Percentiles rank a stretch among this genome's conserved stretches.
Evolutionary conservation across 1,140 invertebrate species (phyloP).

Genomic region (Phthorimaea operculella): DNA sequence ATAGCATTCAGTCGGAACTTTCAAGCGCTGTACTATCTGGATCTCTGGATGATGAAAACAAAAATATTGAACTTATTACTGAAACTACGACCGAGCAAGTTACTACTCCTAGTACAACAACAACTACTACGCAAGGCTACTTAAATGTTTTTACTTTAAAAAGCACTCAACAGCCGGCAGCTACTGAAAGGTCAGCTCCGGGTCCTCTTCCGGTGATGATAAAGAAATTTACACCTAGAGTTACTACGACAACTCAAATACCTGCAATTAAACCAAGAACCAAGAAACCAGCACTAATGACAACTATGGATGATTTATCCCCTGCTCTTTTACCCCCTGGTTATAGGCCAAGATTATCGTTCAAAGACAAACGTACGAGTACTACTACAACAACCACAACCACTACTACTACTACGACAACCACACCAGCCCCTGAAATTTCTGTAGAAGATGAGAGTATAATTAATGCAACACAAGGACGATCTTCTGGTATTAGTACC

Average conservation of each 20-base stretch:
- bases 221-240: conserved; percentile 74
- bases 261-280: conserved; percentile 53
- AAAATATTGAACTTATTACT: conserved; percentile 69
- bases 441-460: conserved; percentile 21
- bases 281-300: conserved; percentile 67
- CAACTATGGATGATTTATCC: conserved; percentile 71
- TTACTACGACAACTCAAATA: conserved; percentile 55
- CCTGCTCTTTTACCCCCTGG: conserved; percentile 71
- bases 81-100: conserved; percentile 70
- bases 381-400: conserved; percentile 61
- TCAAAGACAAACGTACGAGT: conserved; percentile 66
- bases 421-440: conserved; percentile 32
- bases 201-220: conserved; percentile 69
- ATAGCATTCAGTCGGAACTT: conserved; percentile 83
- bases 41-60: conserved; percentile 65
- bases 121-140: conserved; percentile 45
- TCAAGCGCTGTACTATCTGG: conserved; percentile 79
- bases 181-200: conserved; percentile 57
- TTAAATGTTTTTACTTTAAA: conserved; percentile 61
- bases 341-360: conserved; percentile 69
- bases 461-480: conserved; percentile 56
- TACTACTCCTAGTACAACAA: conserved; percentile 64
- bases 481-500: conserved; percentile 57
- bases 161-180: conserved; percentile 47
- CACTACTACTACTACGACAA: conserved; percentile 57